Percentiles rank a stretch among this genome's conserved stretches.
Evolutionary conservation across 2,888 invertebrate genomes (phyloP).

Genomic region (Torymus auratus): DNA sequence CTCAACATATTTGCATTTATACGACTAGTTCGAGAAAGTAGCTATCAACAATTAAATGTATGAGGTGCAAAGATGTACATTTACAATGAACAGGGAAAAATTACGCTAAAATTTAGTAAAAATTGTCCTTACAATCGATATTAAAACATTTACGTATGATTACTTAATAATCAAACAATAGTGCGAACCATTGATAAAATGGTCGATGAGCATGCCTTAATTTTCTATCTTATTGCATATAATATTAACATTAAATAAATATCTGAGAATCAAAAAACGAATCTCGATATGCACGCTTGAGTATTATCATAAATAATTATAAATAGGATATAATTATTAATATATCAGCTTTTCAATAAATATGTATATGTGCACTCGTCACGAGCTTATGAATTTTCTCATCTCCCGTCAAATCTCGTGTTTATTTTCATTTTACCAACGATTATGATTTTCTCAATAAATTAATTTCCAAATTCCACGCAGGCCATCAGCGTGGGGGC

Average conservation of each 20-base stretch:
- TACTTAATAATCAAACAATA: not conserved
- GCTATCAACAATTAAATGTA: not conserved
- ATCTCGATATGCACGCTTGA: conserved; percentile 20
- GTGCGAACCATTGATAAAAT: not conserved
- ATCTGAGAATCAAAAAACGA: not conserved
- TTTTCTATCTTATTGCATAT: conserved; percentile 12
- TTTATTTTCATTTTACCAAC: too few species aligned
- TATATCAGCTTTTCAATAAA: conserved; percentile 19
- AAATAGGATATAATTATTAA: conserved; percentile 1
- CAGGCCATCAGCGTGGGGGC: too few species aligned
- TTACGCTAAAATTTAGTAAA: not conserved
- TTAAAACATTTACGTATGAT: too few species aligned
- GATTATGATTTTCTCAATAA: too few species aligned
- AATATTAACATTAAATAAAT: not conserved
- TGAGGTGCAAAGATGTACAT: conserved; percentile 1
- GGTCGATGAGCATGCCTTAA: conserved; percentile 3
- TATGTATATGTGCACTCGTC: not conserved
- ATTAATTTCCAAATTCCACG: too few species aligned
- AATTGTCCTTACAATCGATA: not conserved
- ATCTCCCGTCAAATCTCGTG: too few species aligned
- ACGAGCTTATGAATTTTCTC: not conserved
- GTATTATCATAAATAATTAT: conserved; percentile 20
- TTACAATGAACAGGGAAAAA: conserved; percentile 1
- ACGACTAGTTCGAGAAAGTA: not conserved
- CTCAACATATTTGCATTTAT: not conserved